Conservation (phyloP, 1,140 invertebrate genomes). For the Micrasema longulum region DNA sequence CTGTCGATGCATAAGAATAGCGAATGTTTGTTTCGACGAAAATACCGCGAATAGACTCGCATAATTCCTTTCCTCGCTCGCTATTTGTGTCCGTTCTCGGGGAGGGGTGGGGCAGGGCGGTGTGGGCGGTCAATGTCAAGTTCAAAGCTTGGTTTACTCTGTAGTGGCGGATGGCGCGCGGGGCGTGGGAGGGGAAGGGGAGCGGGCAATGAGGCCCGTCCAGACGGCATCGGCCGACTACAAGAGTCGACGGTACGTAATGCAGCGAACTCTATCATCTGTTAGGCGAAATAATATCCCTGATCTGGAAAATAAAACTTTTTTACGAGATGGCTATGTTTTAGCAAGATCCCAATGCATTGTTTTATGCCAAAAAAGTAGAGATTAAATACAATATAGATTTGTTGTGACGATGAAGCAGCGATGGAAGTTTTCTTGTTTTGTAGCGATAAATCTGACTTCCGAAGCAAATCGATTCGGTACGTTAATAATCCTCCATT, state of each 20-base stretch:
- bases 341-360: background rate
- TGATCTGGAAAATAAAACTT: background rate
- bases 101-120: slow-evolving; percentile 3
- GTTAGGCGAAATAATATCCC: background rate
- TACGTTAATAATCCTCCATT: no score
- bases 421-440: no score
- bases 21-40: slow-evolving; percentile 10
- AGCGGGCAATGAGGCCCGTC: slow-evolving; percentile 16
- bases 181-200: background rate
- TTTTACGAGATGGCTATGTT: slow-evolving; percentile 6
- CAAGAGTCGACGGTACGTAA: slow-evolving; percentile 5
- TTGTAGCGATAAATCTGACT: no score
- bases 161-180: background rate
- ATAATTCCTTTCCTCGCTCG: slow-evolving; percentile 33
- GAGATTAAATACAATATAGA: no score
- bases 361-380: no score
- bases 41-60: slow-evolving; percentile 15
- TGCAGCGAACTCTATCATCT: background rate
- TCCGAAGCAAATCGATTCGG: no score
- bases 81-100: slow-evolving; percentile 23
- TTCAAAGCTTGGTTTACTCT: slow-evolving; percentile 26
- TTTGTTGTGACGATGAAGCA: no score
- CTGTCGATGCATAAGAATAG: background rate
- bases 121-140: slow-evolving; percentile 33
- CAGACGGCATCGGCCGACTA: background rate